Percentiles rank a stretch among this genome's conserved stretches.
phyloP scores from a whole-genome alignment of 2,113 vertebrate species.

The Dromaius novaehollandiae region DNA sequence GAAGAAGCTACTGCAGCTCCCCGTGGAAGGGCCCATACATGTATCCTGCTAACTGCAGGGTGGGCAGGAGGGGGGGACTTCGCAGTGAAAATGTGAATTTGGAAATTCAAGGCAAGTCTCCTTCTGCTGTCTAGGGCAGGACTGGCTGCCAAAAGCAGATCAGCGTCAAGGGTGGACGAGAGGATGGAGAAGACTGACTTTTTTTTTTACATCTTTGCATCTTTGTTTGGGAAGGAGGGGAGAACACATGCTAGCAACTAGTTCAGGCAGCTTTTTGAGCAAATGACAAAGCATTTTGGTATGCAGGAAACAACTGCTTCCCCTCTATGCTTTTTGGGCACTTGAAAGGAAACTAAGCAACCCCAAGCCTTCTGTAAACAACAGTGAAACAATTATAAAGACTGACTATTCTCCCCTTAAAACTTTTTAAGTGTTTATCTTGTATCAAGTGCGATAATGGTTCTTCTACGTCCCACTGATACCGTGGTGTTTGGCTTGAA shows the following conservation, averaged over 20 bases:
- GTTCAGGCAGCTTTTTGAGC: conserved; percentile 29
- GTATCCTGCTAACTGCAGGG: neutral
- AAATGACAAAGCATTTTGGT: conserved; percentile 71
- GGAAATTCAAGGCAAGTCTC: neutral
- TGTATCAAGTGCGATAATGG: neutral
- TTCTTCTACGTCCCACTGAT: neutral
- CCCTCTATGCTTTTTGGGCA: conserved; percentile 54
- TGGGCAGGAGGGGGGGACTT: neutral
- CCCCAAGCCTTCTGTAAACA: conserved; percentile 59
- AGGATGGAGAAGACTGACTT: conserved; percentile 6
- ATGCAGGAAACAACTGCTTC: conserved; percentile 79
- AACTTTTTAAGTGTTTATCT: conserved; percentile 36
- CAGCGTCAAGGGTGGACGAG: neutral
- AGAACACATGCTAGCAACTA: neutral
- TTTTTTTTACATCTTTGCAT: neutral
- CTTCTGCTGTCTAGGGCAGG: neutral
- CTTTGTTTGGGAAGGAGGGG: neutral
- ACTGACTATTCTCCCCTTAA: conserved; percentile 36
- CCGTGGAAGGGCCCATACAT: neutral
- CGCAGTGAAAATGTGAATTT: neutral
- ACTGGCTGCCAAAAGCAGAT: neutral
- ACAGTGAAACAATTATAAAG: conserved; percentile 63
- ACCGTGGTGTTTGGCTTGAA: conserved; percentile 5
- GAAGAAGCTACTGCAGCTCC: neutral
- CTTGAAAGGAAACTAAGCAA: conserved; percentile 51